Evolutionary conservation across 1,140 invertebrate genomes (phyloP), one percentile per base, ranked within the genome.

Genomic region (Amyelois transitella): DNA sequence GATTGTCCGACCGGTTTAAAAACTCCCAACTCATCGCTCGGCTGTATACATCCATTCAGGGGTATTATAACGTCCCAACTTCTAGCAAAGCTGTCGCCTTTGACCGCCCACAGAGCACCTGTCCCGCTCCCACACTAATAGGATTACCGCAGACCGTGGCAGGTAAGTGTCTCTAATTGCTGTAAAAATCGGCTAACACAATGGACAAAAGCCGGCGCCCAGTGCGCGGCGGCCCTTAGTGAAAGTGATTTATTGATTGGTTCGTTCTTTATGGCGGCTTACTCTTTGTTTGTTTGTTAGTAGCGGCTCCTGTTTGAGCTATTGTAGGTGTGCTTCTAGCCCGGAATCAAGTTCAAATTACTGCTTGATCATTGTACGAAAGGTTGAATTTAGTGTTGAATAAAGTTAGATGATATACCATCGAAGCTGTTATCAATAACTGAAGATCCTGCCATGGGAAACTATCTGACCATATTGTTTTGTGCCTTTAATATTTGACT

Each of bases 131-230:
- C 62, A 65, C 69, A 47, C 52, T 83, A 84, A 86, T 86, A 84
- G 83, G 81, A 82, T 87, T 85, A 87, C 66, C 54, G 51, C 58
- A 52, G 62, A 70, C 67, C 57, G 66, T 69, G 68, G 61, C 84
- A 87, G 84, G 84, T 86, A 86, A 86, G 69, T 81, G 78, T 74
- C 72, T 85, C 69, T 87, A 87, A 87, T 87, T 86, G 80, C 80
- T 81, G 81, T 83, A 77, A 83, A 78, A 80, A 81, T 81, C 75
- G 73, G 67, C 69, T 72, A 78, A 76, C 77, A 83, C 81, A 75
- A 69, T 52, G 72, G 58, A 82, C 77, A 81, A 80, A 77, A 66
- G 69, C 58, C 65, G 81, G 83, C 81, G 81, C 80, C 84, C 60
- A 56, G 60, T 55, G 62, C 43, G 62, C 62, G 72, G 62, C 67